Evolutionary conservation across 2,113 vertebrate genomes (phyloP).

Genomic region (Chaetorhynchus papuensis): DNA sequence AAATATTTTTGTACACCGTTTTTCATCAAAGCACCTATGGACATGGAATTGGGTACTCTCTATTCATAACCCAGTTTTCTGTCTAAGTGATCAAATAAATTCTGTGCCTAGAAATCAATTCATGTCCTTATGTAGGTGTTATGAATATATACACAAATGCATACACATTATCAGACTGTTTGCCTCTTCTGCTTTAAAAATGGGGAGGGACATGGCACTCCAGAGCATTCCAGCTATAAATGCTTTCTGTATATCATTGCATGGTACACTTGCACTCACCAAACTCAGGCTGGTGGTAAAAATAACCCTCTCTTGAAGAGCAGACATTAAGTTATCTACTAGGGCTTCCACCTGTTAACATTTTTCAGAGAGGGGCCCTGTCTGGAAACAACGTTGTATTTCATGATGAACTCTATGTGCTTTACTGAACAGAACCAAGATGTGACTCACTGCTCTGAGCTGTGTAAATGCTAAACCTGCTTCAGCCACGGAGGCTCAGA

Average conservation of each 20-base stretch:
- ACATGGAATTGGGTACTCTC: background rate
- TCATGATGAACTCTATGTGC: background rate
- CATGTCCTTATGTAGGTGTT: background rate
- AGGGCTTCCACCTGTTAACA: conserved; percentile 56
- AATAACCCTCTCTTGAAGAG: conserved; percentile 58
- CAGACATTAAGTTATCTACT: conserved; percentile 40
- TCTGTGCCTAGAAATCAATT: background rate
- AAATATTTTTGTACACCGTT: background rate
- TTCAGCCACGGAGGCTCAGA: background rate
- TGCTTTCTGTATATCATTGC: conserved; percentile 15
- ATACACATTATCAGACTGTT: background rate
- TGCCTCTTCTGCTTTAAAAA: conserved; percentile 7
- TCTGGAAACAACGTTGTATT: conserved; percentile 49
- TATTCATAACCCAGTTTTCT: background rate
- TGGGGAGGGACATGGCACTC: background rate
- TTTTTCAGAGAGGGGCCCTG: conserved; percentile 42
- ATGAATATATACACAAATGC: background rate
- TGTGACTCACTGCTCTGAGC: conserved; percentile 19
- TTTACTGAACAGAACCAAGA: background rate
- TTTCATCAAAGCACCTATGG: background rate
- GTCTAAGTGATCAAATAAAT: background rate
- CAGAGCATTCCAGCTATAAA: background rate
- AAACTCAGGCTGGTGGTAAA: conserved; percentile 20
- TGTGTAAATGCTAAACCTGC: background rate
- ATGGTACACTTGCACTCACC: background rate